Base-by-base conservation (phyloP, 2,113 vertebrate species). In the Danionella cerebrum region DNA sequence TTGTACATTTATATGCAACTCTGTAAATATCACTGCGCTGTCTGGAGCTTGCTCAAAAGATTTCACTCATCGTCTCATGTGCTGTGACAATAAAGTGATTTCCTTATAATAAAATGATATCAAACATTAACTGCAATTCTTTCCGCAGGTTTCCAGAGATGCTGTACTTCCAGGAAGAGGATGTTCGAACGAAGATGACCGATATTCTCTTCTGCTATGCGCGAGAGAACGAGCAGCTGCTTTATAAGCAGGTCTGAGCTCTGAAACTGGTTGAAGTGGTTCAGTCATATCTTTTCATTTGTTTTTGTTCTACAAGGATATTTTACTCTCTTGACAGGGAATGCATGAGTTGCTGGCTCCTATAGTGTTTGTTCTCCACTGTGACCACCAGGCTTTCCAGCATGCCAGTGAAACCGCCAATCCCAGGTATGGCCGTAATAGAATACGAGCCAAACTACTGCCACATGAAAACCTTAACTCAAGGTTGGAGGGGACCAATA, bases 201-300 rank as follows among this genome's bases (percentile, higher is more conserved):
- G 95, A 98, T 88, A 94, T 98, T 85, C 91, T 98, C 52, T 98
- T 98, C 87, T 98, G 96, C 84, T 98, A 96, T 0, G 95, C 94
- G 79, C 89, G 96, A 88, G 96, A 98, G 86, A 98, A 98, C 19
- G 94, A 98, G 75, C 94, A 96, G 85, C 88, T 98, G 74, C 92
- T 98, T 77, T 98, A 98, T 86, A 98, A 98, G 85, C 96, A 98
- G 94, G 96, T 97, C 89, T 25, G 18, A 13, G 44, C 0, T 2
- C 14, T 16, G 12, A 12, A 58, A 10, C 8, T 25, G 45, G 42
- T 63, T 16, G 14, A 11, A 64, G 42, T 47, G 19, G 25, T 9
- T 35, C 14, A 21, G 21, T 33, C 4, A 4, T 1, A 29, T 24
- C 36, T 68, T 50, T 38, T 19, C 18, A 36, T 8, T 57, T 22